phyloP scores from a whole-genome alignment of 2,113 vertebrate genomes.

The Columba livia region DNA sequence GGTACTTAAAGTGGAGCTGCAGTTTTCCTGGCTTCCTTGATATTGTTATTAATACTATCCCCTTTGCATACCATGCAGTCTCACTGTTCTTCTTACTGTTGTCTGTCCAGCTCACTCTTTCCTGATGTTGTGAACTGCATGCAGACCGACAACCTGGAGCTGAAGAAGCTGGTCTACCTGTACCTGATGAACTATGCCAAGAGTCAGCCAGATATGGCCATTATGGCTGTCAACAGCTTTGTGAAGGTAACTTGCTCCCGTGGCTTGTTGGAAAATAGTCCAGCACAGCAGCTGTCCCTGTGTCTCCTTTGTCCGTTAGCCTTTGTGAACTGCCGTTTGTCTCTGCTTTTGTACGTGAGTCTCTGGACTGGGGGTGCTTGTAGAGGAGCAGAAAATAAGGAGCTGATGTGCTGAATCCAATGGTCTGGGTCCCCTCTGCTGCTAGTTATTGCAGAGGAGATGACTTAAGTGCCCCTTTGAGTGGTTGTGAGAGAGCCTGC shows the following conservation, averaged over 20 bases:
- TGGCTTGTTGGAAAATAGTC: background rate
- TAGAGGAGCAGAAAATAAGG: background rate
- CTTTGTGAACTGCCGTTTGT: background rate
- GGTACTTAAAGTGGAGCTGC: background rate
- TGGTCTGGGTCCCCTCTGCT: background rate
- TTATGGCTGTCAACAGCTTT: conserved; percentile 99
- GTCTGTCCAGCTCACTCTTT: conserved; percentile 86
- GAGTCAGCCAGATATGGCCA: conserved; percentile 99
- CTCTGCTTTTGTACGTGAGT: background rate
- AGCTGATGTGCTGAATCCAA: background rate
- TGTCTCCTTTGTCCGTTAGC: background rate
- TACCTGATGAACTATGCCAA: conserved; percentile 99
- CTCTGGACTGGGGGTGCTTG: background rate
- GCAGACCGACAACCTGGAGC: conserved; percentile 98
- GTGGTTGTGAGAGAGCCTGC: background rate
- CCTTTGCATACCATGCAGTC: background rate
- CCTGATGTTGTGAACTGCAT: conserved; percentile 99
- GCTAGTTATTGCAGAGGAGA: background rate
- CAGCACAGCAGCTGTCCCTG: background rate
- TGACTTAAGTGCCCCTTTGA: background rate
- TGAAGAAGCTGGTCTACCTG: conserved; percentile 98
- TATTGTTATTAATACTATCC: background rate
- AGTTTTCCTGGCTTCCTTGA: background rate
- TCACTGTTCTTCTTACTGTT: background rate
- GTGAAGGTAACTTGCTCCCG: conserved; percentile 86